Percentiles rank a stretch among this genome's conserved stretches.
These are phyloP conservation scores for Arctia plantaginis DNA, from an alignment of 2,888 invertebrate species.

Conservation along the genomic window DNA sequence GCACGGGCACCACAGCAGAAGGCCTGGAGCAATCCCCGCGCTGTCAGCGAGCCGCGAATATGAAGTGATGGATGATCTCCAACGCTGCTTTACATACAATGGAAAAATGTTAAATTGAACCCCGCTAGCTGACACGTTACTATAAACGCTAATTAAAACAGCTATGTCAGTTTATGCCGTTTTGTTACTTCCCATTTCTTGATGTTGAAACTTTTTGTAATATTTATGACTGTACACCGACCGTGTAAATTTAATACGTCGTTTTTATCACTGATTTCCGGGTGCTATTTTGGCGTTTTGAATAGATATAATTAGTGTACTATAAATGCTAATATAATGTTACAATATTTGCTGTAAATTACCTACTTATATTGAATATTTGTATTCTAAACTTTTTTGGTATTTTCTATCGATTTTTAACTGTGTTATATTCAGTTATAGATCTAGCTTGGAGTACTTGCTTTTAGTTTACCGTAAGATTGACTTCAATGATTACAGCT, in stretches of 20 bases:
- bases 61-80: constrained; percentile 83
- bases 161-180: constrained; percentile 73
- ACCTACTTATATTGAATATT: constrained; percentile 1
- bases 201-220: constrained; percentile 65
- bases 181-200: constrained; percentile 72
- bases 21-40: constrained; percentile 58
- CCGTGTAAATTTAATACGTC: constrained; percentile 49
- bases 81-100: constrained; percentile 83
- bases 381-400: constrained; percentile 9
- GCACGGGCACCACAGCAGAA: constrained; percentile 41
- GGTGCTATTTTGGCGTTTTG: constrained; percentile 25
- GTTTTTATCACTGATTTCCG: constrained; percentile 35
- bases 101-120: constrained; percentile 75
- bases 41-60: constrained; percentile 77
- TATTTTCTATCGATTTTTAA: neutral
- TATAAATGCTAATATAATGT: neutral
- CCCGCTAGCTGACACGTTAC: constrained; percentile 72
- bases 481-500: neutral
- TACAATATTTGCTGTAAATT: neutral
- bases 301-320: constrained; percentile 24
- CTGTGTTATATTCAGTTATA: neutral
- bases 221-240: constrained; percentile 66
- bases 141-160: constrained; percentile 83
- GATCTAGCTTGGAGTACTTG: neutral
- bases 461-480: neutral